Evolutionary conservation across 2,888 invertebrate genomes (phyloP), one percentile per base, ranked within the genome.

Genomic region (Acrobasis suavella): DNA sequence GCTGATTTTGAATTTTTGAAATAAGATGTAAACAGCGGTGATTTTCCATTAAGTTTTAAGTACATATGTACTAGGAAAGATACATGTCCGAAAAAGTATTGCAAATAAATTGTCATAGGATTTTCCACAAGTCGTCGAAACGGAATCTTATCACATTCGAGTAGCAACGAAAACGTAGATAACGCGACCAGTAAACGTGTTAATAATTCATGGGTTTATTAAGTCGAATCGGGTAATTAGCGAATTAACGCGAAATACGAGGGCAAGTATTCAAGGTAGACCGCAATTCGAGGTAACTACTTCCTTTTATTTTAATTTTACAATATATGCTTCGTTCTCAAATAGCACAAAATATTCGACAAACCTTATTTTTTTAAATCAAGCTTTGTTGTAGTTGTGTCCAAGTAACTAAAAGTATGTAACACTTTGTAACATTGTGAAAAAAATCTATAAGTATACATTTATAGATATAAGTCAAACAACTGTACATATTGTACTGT

Each of bases 131-230:
- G 67, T 58, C 58, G 50, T 63, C 60, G 54, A 63, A 22, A 22
- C 51, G 59, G 37, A 60, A 58, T 54, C 69, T 76, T 73, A 75
- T 74, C 73, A 64, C 67, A n/a, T n/a, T n/a, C n/a, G n/a, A n/a
- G n/a, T 70, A 69, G 69, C 70, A 70, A 74, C 73, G 55, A 63
- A 64, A 65, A 58, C 56, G 42, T 22, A 65, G 59, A 46, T 59
- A 39, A 51, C 51, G 51, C 51, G 17, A 12, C 51, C 51, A 39
- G 51, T 60, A 17, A 60, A 39, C 60, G 60, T 42, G 61, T 42
- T 58, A 60, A 66, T 64, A 60, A 65, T 64, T 63, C 55, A 64
- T 64, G 62, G 62, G 55, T 60, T 60, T 39, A 63, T 60, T 62
- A 62, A 50, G 46, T 59, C 51, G 37, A 55, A n/a, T 52, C 46